These are phyloP conservation scores for Dicrostonyx torquatus DNA, from an alignment of 2,797 vertebrate genomes.

Conservation along the genomic window DNA sequence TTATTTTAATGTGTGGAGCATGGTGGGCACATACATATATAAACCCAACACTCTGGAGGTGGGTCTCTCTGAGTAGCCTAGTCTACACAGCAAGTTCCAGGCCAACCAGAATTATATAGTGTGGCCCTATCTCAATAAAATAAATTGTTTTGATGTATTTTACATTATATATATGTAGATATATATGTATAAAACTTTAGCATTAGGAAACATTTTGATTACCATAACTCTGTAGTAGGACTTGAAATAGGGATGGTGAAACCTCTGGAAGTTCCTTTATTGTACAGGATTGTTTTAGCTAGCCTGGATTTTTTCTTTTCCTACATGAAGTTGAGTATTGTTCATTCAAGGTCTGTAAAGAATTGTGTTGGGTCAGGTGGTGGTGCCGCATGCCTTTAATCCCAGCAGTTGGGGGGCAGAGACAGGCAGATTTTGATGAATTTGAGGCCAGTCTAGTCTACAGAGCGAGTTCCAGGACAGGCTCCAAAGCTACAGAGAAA, in stretches of 20 bases:
- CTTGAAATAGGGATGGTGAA: not conserved
- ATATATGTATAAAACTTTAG: not conserved
- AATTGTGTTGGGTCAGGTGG: not conserved
- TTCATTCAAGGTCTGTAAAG: not conserved
- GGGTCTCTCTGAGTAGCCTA: not conserved
- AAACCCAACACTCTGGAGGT: not conserved
- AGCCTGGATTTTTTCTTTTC: not conserved
- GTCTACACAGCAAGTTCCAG: not conserved
- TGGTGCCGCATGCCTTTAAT: no score
- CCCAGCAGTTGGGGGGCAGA: no score
- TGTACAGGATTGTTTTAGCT: not conserved
- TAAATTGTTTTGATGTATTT: not conserved
- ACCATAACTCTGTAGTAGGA: no score
- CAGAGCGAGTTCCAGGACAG: no score
- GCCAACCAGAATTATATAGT: not conserved
- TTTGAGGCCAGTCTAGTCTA: no score
- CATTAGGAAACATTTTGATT: slow-evolving; percentile 10
- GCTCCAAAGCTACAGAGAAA: no score
- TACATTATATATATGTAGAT: not conserved
- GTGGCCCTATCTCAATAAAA: not conserved
- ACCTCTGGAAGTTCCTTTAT: not conserved
- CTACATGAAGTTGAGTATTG: no score
- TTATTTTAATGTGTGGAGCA: not conserved
- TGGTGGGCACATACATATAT: no score
- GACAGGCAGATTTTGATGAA: no score